These are phyloP conservation scores for Aelia acuminata DNA, from an alignment of 2,888 invertebrate genomes.

Conservation along the genomic window DNA sequence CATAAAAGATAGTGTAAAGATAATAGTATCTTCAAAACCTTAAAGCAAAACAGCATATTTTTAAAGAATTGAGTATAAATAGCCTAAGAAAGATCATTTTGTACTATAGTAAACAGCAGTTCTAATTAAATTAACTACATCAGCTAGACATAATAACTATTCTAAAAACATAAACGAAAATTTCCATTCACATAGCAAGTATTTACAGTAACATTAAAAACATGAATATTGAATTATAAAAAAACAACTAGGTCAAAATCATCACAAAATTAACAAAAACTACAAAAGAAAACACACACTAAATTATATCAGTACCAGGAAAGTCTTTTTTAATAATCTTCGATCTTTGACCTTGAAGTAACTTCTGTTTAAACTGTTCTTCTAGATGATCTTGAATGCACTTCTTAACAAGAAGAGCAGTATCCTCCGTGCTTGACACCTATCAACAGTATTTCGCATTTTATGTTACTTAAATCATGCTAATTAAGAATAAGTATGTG, in stretches of 20 bases:
- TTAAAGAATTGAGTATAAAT: not conserved
- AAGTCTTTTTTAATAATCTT: conserved; percentile 63
- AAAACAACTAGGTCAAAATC: conserved; percentile 1
- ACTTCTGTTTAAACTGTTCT: conserved; percentile 66
- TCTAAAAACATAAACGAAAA: conserved; percentile 6
- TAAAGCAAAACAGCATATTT: conserved; percentile 7
- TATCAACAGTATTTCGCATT: not conserved
- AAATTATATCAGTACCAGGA: conserved; percentile 53
- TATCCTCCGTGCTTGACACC: conserved; percentile 57
- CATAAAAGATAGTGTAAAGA: not conserved
- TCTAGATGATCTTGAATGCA: conserved; percentile 65
- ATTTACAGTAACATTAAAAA: conserved; percentile 10
- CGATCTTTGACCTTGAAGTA: conserved; percentile 65
- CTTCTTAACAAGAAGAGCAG: conserved; percentile 62
- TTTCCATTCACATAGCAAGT: conserved; percentile 22
- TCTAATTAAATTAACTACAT: conserved; percentile 32
- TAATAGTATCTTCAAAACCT: not conserved
- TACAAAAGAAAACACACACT: conserved; percentile 46
- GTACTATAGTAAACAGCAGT: conserved; percentile 14
- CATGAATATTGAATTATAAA: not conserved
- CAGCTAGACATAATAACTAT: conserved; percentile 25
- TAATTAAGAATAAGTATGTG: not conserved
- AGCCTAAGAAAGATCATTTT: not conserved
- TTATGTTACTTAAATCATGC: not conserved
- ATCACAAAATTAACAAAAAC: conserved; percentile 31